A percentile compares a stretch with the other conserved stretches of the same genome.
Conservation (phyloP, 2,797 vertebrate species). For the Trichosurus vulpecula region DNA sequence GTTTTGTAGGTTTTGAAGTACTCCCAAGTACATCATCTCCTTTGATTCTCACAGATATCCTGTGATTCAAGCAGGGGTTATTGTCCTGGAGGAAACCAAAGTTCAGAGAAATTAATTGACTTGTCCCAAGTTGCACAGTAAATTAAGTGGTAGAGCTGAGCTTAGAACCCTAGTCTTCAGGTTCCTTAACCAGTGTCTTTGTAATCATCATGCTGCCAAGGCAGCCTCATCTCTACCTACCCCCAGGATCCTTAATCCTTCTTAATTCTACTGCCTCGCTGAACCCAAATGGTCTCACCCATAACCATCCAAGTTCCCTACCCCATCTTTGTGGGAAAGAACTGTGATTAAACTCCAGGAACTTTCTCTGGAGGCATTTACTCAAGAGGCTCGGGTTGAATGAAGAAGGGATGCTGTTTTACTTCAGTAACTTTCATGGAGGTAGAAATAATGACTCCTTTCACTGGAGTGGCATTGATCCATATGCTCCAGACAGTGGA, state of each 20-base stretch:
- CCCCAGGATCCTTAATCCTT: not conserved
- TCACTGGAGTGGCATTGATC: not conserved
- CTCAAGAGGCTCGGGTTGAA: not conserved
- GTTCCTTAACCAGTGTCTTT: not conserved
- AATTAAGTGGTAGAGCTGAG: not conserved
- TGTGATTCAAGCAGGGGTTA: not conserved
- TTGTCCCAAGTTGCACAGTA: accelerated
- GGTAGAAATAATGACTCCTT: not conserved
- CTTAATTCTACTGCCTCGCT: not conserved
- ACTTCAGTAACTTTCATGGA: not conserved
- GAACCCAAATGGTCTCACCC: not conserved
- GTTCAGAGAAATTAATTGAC: not conserved
- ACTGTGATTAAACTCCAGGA: not conserved
- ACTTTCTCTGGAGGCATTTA: not conserved
- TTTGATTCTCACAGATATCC: conserved; percentile 10
- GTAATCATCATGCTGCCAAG: not conserved
- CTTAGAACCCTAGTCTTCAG: not conserved
- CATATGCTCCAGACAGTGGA: not conserved
- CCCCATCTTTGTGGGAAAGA: not conserved
- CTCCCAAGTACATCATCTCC: not conserved
- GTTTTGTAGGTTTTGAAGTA: not conserved
- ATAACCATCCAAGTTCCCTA: not conserved
- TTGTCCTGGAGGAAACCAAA: not conserved
- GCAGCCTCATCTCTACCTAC: not conserved
- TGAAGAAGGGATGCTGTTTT: not conserved